These are phyloP conservation scores for Tachysurus fulvidraco DNA, from an alignment of 2,113 vertebrate species.

Conservation along the genomic window DNA sequence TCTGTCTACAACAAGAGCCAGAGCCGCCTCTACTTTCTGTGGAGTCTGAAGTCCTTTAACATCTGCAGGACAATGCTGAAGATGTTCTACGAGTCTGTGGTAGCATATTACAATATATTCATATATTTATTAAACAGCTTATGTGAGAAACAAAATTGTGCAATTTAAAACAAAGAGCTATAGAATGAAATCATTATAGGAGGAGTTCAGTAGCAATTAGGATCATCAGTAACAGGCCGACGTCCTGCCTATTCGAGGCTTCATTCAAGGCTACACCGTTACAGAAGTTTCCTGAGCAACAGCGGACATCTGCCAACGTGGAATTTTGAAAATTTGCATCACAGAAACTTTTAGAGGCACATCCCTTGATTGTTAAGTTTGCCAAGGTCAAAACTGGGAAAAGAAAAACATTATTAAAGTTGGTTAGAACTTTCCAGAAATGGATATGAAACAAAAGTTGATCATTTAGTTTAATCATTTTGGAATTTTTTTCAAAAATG, in stretches of 20 bases:
- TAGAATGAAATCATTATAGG: background rate
- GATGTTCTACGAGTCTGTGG: background rate
- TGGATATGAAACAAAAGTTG: background rate
- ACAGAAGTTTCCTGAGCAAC: background rate
- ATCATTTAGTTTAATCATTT: background rate
- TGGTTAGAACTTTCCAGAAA: background rate
- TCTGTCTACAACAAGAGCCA: no score
- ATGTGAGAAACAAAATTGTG: background rate
- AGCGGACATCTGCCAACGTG: background rate
- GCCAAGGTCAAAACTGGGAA: background rate
- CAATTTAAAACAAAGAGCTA: background rate
- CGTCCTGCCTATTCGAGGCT: background rate
- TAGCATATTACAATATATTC: background rate
- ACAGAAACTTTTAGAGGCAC: slow-evolving; percentile 12
- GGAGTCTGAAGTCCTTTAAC: no score
- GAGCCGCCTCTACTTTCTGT: no score
- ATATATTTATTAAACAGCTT: background rate
- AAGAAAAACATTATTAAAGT: background rate
- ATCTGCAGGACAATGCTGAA: no score
- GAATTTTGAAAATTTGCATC: background rate
- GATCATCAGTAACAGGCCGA: background rate
- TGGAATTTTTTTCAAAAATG: background rate
- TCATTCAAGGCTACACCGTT: background rate
- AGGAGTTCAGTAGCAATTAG: background rate
- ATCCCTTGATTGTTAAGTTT: slow-evolving; percentile 17